Evolutionary conservation across 2,113 vertebrate genomes (phyloP).

Genomic region (Rissa tridactyla): DNA sequence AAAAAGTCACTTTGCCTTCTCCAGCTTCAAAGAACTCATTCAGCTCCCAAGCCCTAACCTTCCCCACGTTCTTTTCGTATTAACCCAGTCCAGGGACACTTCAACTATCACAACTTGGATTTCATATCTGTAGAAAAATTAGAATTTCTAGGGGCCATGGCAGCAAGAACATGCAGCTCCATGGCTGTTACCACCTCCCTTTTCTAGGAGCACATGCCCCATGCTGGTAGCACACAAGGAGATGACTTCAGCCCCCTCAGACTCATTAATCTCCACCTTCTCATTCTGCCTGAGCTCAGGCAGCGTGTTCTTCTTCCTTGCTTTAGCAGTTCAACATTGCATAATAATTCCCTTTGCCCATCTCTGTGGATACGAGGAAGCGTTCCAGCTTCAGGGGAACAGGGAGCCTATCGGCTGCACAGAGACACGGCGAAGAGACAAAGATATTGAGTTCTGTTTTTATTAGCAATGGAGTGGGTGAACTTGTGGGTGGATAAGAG

Average conservation of each 20-base stretch:
- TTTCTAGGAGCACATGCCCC: background rate
- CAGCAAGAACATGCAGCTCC: background rate
- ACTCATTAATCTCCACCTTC: background rate
- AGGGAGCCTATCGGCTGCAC: background rate
- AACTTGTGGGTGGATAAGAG: slow-evolving; percentile 37
- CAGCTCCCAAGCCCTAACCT: background rate
- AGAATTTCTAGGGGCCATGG: background rate
- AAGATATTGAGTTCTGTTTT: slow-evolving; percentile 41
- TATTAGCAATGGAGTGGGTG: slow-evolving; percentile 55
- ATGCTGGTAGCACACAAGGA: background rate
- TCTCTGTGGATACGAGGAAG: background rate
- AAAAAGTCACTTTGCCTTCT: background rate
- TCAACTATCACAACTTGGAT: background rate
- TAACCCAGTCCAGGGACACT: background rate
- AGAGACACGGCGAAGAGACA: background rate
- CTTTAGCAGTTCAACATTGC: background rate
- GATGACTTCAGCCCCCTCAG: background rate
- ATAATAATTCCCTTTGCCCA: background rate
- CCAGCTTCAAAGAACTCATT: background rate
- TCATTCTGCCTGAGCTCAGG: background rate
- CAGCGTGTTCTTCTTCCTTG: background rate
- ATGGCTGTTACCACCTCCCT: background rate
- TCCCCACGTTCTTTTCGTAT: background rate
- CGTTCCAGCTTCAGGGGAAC: background rate
- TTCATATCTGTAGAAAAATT: background rate